Percentiles rank a stretch among this genome's conserved stretches.
These are phyloP conservation scores for Nemopilema nomurai DNA, from an alignment of 30 jellyfish, hydroid and myxozoan species.

Conservation along the genomic window DNA sequence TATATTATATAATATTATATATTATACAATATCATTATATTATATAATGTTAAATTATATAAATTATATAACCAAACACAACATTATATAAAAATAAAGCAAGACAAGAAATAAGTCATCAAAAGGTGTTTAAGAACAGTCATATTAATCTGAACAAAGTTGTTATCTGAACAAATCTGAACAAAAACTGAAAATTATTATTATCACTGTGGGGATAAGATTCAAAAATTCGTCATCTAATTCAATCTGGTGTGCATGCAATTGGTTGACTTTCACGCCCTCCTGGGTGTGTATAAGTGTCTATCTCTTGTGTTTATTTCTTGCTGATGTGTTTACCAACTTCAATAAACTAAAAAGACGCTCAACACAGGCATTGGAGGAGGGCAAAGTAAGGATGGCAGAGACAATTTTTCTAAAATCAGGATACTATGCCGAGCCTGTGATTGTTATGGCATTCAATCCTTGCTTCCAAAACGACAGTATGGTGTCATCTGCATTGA, in stretches of 20 bases:
- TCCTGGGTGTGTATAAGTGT: slow-evolving; percentile 53
- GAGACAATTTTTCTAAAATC: background rate
- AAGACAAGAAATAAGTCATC: too few relatives aligned
- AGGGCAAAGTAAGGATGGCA: background rate
- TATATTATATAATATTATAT: too few relatives aligned
- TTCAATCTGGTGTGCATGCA: slow-evolving; percentile 33
- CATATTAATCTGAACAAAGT: too few relatives aligned
- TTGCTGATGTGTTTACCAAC: slow-evolving; percentile 19
- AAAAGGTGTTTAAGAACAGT: too few relatives aligned
- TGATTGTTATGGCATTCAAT: background rate
- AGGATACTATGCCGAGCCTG: background rate
- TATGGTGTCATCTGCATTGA: background rate
- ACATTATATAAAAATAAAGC: too few relatives aligned
- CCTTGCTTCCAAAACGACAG: background rate
- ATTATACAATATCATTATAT: too few relatives aligned
- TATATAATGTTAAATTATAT: too few relatives aligned
- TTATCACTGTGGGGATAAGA: slow-evolving; percentile 20
- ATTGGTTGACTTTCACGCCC: slow-evolving; percentile 40
- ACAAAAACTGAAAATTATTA: too few relatives aligned
- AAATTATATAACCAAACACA: too few relatives aligned
- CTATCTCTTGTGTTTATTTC: slow-evolving; percentile 34
- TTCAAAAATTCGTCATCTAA: slow-evolving; percentile 5
- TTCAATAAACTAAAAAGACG: slow-evolving; percentile 23
- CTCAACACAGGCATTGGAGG: slow-evolving; percentile 12
- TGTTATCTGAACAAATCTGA: too few relatives aligned